A percentile compares a stretch with the other conserved stretches of the same genome.
Conservation (phyloP, 1,140 invertebrate genomes). For the Neodiprion virginianus region DNA sequence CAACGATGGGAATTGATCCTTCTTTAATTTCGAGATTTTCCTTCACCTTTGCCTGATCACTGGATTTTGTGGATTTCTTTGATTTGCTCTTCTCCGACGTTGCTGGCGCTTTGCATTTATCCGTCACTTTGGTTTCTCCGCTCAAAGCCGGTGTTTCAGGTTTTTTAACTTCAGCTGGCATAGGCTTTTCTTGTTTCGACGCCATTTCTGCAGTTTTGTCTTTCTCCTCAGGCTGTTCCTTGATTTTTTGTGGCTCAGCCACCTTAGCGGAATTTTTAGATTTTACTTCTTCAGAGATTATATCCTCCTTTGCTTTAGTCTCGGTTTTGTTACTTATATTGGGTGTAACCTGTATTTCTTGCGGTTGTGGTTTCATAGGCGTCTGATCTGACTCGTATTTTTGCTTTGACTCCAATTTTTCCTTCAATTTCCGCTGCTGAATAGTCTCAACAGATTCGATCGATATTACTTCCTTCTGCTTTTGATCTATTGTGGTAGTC, state of each 20-base stretch:
- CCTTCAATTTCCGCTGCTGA: conserved; percentile 8
- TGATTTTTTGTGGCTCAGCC: not conserved
- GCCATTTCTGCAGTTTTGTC: not conserved
- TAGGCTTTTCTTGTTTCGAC: not conserved
- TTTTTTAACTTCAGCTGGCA: not conserved
- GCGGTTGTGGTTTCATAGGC: not conserved
- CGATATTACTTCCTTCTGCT: not conserved
- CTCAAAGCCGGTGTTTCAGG: not conserved
- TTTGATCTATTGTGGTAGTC: conserved; percentile 1
- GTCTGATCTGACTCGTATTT: conserved; percentile 3
- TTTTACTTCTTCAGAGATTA: conserved; percentile 12
- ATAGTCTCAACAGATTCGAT: conserved; percentile 20
- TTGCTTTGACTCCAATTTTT: conserved; percentile 13
- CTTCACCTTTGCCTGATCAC: conserved; percentile 25
- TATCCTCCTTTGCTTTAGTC: not conserved
- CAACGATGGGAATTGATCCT: conserved; percentile 39
- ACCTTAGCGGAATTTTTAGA: conserved; percentile 4
- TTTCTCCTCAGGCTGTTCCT: conserved; percentile 1
- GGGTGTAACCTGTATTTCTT: not conserved
- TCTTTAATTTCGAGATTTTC: conserved; percentile 33
- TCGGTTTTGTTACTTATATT: not conserved
- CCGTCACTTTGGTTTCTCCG: not conserved
- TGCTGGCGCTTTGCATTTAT: conserved; percentile 29
- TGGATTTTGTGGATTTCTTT: conserved; percentile 29
- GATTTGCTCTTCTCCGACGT: conserved; percentile 10